Base-by-base conservation (phyloP, 2,113 vertebrate species). In the Mionectes macconnelli region DNA sequence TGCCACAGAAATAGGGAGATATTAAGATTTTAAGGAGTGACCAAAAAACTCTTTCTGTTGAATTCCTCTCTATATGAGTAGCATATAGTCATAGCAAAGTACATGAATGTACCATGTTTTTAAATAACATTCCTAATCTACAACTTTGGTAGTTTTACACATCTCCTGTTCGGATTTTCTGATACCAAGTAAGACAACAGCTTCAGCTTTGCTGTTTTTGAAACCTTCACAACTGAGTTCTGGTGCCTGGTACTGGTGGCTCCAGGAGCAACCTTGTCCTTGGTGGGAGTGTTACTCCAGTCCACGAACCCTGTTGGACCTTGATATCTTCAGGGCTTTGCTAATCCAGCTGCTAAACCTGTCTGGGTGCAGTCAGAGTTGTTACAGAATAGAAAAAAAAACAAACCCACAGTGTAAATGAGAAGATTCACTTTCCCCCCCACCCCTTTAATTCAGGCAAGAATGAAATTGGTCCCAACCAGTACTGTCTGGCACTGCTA, bases 151-250 rank as follows among this genome's bases (percentile, higher is more conserved):
- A 33, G 33, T 49, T 83, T 66, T 16, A 39, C 42, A 6, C 13
- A 2, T 28, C 37, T n/a, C 7, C 4, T 6, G 8, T 57, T 77
- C 31, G 45, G 37, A 8, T 73, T 53, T 89, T 30, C 57, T 84
- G 39, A 9, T 80, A 35, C 30, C 24, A 24, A 17, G 18, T 52
- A 50, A n/a, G 30, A 14, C 35, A 52, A 5, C 0, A 0, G 13
- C 67, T 88, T 59, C 13, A 64, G 37, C 47, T 75, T 59, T 57
- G 31, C 31, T 67, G 27, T 0, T 68, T 83, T 56, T 63, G 49
- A 72, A 83, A 15, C 33, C 14, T 70, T 75, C 15, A 4, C 3
- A 21, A 22, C 31, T 63, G 0, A 40, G 49, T 66, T 82, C 40
- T 74, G 37, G 23, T 90, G 31, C 24, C 23, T 35, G 55, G 4